Base-by-base conservation (phyloP, 2,888 invertebrate genomes). In the Orthosia cruda region DNA sequence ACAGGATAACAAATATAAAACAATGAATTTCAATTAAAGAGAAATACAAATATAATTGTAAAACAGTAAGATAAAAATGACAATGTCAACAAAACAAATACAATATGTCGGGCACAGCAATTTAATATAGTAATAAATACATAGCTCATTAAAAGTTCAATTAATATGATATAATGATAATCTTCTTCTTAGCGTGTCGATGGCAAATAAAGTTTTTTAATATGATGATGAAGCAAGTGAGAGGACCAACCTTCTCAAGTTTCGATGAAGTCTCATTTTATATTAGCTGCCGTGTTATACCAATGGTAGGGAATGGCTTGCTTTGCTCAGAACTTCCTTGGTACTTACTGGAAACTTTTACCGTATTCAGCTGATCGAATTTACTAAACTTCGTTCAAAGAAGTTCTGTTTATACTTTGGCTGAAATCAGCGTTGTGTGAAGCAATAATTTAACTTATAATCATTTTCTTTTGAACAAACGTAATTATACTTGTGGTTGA, bases 401-500 rank as follows among this genome's bases (percentile, higher is more conserved):
- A 70, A 80, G 18, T 77, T 26, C 18, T 13, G 20, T 18, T 47
- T 26, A 40, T 49, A 40, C 23, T 58, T 58, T 18, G 9, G 47
- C 47, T 40, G 12, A 47, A 61, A 49, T 45, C 50, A 50, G 23
- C 54, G 11, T 2, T 18, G 11, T n/a, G 55, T 4, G 13, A 4
- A 50, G 18, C n/a, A 32, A 23, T 57, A 62, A 52, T 73, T 3
- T 20, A 40, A 40, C 47, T 62, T 20, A 26, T 13, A 58, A 80
- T 80, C 13, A 15, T 26, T 18, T 15, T 68, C 9, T 71, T 71
- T 68, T 40, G 32, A 65, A 54, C 45, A 47, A 65, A 50, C 78
- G 57, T 72, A 66, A 70, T 71, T 23, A 20, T 50, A 63, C 40
- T 67, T 52, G n/a, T 55, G 40, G 40, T 40, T 7, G 40, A 40